Conservation (phyloP, 1,140 invertebrate genomes). For the Magallana angulata region DNA sequence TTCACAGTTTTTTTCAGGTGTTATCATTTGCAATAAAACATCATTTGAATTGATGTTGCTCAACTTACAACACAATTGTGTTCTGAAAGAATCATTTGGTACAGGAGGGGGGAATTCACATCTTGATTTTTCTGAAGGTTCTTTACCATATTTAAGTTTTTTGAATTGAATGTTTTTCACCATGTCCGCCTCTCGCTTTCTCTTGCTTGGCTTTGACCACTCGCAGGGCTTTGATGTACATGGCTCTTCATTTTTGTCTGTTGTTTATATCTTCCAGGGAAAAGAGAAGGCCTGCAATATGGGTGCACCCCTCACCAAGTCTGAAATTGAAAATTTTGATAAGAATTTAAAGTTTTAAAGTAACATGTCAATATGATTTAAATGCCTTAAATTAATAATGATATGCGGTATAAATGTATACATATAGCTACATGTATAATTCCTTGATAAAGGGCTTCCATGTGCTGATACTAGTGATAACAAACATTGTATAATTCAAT, state of each 20-base stretch:
- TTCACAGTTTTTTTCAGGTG: too few relatives aligned
- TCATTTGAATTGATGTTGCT: too few relatives aligned
- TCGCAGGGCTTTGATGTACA: slow-evolving; percentile 46
- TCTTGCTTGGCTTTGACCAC: slow-evolving; percentile 24
- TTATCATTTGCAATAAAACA: too few relatives aligned
- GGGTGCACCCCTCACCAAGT: slow-evolving; percentile 47
- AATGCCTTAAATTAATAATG: too few relatives aligned
- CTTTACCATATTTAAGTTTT: background rate
- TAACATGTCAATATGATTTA: too few relatives aligned
- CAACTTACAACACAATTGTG: background rate
- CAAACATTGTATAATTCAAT: too few relatives aligned
- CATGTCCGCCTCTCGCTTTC: slow-evolving; percentile 5
- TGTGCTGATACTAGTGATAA: too few relatives aligned
- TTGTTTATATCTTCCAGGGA: background rate
- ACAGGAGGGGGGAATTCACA: background rate
- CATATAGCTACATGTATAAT: too few relatives aligned
- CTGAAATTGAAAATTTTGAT: background rate
- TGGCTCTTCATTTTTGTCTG: background rate
- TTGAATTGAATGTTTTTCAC: slow-evolving; percentile 49
- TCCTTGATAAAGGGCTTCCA: too few relatives aligned
- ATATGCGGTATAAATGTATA: too few relatives aligned
- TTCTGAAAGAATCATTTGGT: background rate
- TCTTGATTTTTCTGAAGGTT: slow-evolving; percentile 20
- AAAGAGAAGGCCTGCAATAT: slow-evolving; percentile 46
- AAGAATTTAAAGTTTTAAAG: too few relatives aligned